A percentile compares a stretch with the other conserved stretches of the same genome.
These are phyloP conservation scores for Poeciliopsis gracilis DNA, from an alignment of 2,797 vertebrate genomes.

Conservation along the genomic window DNA sequence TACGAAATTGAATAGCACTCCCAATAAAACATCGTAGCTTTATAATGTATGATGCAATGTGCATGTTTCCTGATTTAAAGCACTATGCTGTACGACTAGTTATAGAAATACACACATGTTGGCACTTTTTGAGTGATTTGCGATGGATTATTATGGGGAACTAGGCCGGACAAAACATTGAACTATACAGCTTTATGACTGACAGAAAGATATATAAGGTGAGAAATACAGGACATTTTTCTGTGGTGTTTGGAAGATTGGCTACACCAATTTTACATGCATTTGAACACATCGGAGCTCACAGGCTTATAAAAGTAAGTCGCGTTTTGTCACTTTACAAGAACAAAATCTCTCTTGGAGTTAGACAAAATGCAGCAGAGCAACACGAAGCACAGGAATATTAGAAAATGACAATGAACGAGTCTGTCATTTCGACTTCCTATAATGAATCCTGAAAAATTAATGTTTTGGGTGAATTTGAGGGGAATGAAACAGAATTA, in stretches of 20 bases:
- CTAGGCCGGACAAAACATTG: too few relatives aligned
- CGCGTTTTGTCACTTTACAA: not conserved
- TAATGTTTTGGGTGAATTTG: not conserved
- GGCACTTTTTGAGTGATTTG: not conserved
- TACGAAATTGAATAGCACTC: not conserved
- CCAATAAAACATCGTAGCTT: not conserved
- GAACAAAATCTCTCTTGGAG: not conserved
- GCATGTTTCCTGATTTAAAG: not conserved
- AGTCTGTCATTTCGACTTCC: not conserved
- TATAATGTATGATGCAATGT: not conserved
- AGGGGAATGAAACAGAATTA: not conserved
- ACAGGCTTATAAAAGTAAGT: not conserved
- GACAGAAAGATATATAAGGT: not conserved
- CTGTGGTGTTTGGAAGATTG: not conserved
- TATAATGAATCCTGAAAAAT: not conserved
- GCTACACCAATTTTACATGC: not conserved
- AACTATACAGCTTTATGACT: not conserved
- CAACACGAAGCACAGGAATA: not conserved
- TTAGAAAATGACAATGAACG: not conserved
- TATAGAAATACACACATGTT: not conserved
- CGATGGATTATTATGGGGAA: not conserved
- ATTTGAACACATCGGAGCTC: not conserved
- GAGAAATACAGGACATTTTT: not conserved
- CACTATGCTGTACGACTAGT: not conserved
- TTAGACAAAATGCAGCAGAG: too few relatives aligned